A percentile compares a stretch with the other conserved stretches of the same genome.
Evolutionary conservation across 2,113 vertebrate species (phyloP).

Genomic region (Sebastes fasciatus): DNA sequence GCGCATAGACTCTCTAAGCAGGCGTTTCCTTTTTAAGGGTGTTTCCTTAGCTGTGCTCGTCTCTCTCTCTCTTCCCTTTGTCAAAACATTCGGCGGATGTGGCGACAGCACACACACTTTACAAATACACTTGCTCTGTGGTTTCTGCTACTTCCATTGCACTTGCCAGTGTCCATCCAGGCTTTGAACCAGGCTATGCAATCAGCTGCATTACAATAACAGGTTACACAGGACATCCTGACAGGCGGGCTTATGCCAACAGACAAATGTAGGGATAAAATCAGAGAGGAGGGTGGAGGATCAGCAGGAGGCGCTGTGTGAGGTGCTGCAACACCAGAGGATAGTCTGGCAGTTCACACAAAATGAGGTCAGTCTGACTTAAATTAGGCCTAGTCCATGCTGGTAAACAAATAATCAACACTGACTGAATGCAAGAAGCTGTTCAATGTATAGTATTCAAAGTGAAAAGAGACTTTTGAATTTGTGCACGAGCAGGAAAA

Average conservation of each 20-base stretch:
- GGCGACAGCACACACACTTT: conserved; percentile 69
- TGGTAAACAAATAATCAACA: conserved; percentile 35
- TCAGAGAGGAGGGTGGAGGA: not conserved
- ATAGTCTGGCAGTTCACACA: conserved; percentile 15
- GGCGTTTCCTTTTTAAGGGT: conserved; percentile 73
- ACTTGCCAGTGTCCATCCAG: conserved; percentile 53
- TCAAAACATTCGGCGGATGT: conserved; percentile 78
- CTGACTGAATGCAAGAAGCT: conserved; percentile 26
- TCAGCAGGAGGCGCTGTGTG: conserved; percentile 9
- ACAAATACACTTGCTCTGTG: conserved; percentile 64
- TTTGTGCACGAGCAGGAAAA: too few relatives aligned
- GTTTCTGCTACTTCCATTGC: conserved; percentile 50
- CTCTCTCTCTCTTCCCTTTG: conserved; percentile 67
- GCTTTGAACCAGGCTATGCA: conserved; percentile 33
- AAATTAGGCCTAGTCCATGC: conserved; percentile 26
- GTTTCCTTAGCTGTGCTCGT: conserved; percentile 65
- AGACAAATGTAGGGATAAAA: conserved; percentile 25
- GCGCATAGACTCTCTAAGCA: conserved; percentile 42
- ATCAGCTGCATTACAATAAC: conserved; percentile 28
- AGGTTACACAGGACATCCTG: conserved; percentile 44
- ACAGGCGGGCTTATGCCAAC: conserved; percentile 4
- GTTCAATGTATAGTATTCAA: too few relatives aligned
- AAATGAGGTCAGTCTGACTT: conserved; percentile 60
- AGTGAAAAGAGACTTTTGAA: too few relatives aligned
- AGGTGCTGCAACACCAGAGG: conserved; percentile 17